Evolutionary conservation across 2,113 vertebrate genomes (phyloP).

Genomic region (Pollimyrus isidori): DNA sequence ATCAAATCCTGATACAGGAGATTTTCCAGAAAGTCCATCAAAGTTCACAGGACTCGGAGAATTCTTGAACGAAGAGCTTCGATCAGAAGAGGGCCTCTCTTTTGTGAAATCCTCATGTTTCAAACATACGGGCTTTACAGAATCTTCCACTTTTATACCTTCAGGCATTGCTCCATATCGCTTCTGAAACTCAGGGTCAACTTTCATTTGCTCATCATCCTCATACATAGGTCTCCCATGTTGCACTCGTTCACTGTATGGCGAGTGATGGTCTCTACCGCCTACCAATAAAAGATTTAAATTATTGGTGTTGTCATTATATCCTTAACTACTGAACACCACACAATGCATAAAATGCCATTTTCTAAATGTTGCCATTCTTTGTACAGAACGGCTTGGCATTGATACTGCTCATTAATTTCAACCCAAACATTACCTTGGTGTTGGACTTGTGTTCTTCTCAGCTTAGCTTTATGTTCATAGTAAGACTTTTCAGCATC

Average conservation of each 20-base stretch:
- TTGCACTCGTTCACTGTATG: constrained; percentile 60
- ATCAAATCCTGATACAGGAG: constrained; percentile 43
- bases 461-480: constrained; percentile 90
- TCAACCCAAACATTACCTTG: constrained; percentile 45
- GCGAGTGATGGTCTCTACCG: constrained; percentile 64
- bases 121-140: constrained; percentile 47
- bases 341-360: not conserved
- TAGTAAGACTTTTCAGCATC: constrained; percentile 82
- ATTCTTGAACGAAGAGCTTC: constrained; percentile 41
- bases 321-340: not conserved
- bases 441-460: constrained; percentile 84
- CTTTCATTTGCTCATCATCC: constrained; percentile 65
- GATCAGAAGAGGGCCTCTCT: constrained; percentile 37
- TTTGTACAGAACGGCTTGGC: not conserved
- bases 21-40: constrained; percentile 61
- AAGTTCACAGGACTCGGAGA: constrained; percentile 57
- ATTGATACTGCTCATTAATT: not conserved
- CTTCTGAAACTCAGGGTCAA: constrained; percentile 68
- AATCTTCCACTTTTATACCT: constrained; percentile 63
- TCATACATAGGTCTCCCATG: constrained; percentile 64
- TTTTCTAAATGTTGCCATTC: not conserved
- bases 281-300: constrained; percentile 39
- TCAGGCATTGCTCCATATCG: constrained; percentile 66
- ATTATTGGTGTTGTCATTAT: not conserved
- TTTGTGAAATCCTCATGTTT: constrained; percentile 39